These are phyloP conservation scores for Calephelis virginiensis DNA, from an alignment of 1,140 invertebrate species.

Conservation along the genomic window DNA sequence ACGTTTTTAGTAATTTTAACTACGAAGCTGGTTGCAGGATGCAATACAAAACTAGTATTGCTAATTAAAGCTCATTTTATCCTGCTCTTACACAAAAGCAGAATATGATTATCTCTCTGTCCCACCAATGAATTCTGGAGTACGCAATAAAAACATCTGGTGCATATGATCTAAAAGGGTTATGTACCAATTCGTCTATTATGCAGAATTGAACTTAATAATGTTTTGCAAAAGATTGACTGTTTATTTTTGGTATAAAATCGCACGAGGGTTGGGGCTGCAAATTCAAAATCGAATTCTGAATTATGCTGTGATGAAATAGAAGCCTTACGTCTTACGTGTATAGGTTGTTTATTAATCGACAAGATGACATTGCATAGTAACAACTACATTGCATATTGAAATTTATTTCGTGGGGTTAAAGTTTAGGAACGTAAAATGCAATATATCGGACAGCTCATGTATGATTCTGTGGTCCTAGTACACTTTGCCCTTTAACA, in stretches of 20 bases:
- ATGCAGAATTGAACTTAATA: not conserved
- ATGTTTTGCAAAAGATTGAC: not conserved
- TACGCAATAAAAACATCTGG: slow-evolving; percentile 1
- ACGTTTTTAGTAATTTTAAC: not conserved
- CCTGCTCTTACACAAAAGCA: not conserved
- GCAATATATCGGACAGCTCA: slow-evolving; percentile 12
- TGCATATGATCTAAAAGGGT: not conserved
- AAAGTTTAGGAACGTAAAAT: not conserved
- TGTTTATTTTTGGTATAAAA: not conserved
- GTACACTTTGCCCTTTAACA: slow-evolving; percentile 50
- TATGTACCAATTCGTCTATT: not conserved
- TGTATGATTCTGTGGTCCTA: slow-evolving; percentile 36
- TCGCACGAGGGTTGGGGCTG: slow-evolving; percentile 2
- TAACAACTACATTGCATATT: not conserved
- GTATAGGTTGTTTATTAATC: not conserved
- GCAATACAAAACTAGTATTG: not conserved
- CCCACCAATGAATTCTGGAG: not conserved
- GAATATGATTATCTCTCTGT: not conserved
- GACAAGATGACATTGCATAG: not conserved
- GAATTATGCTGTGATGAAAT: not conserved
- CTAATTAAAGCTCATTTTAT: slow-evolving; percentile 5
- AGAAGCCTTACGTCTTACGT: not conserved
- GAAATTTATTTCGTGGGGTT: not conserved
- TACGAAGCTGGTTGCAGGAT: not conserved
- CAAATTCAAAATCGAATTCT: not conserved